Evolutionary conservation across 2,113 vertebrate genomes (phyloP).

Genomic region (Sinocyclocheilus anshuiensis): DNA sequence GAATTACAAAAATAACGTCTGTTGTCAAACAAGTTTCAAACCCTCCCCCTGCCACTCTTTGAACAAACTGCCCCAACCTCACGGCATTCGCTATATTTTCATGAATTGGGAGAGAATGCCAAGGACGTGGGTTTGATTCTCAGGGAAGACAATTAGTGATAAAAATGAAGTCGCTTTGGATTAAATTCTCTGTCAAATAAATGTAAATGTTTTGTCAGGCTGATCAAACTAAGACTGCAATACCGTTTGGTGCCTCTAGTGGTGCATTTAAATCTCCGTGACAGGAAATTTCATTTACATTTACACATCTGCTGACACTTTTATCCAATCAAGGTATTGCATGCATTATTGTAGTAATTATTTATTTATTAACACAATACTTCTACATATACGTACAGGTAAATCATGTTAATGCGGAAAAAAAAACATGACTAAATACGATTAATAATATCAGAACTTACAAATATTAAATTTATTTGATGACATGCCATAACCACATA

Average conservation of each 20-base stretch:
- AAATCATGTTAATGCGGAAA: too few relatives aligned
- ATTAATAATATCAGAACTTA: too few relatives aligned
- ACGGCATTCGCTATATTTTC: neutral
- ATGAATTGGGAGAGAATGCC: neutral
- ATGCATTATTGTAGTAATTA: neutral
- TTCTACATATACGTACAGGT: too few relatives aligned
- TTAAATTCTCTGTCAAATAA: neutral
- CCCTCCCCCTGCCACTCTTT: neutral
- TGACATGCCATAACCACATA: too few relatives aligned
- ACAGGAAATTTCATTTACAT: too few relatives aligned
- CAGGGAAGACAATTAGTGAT: neutral
- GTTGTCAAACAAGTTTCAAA: neutral
- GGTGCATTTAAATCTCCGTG: neutral
- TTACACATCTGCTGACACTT: neutral
- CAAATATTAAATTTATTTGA: too few relatives aligned
- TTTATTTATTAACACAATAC: neutral
- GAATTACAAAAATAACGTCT: slow-evolving; percentile 1
- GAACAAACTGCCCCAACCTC: neutral
- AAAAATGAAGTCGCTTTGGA: neutral
- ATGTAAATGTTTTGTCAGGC: neutral
- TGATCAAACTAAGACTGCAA: neutral
- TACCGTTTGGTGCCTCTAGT: neutral
- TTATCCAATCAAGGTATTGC: neutral
- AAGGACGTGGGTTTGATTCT: neutral
- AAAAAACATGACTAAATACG: too few relatives aligned